These are phyloP conservation scores for Myiozetetes cayanensis DNA, from an alignment of 2,113 vertebrate genomes.

Conservation along the genomic window DNA sequence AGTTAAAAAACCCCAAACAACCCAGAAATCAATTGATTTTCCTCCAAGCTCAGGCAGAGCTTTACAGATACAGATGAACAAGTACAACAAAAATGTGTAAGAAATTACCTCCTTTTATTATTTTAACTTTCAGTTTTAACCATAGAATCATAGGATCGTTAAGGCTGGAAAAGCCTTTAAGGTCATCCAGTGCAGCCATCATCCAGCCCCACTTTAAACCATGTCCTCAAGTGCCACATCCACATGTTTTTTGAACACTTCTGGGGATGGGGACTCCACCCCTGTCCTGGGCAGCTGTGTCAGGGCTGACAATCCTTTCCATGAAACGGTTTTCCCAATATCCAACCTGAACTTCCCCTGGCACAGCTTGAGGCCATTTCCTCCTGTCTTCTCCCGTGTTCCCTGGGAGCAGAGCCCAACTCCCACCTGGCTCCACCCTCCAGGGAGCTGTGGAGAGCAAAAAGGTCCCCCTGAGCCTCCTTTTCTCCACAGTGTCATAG, in stretches of 20 bases:
- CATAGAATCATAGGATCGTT: not conserved
- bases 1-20: not conserved
- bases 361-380: accelerated
- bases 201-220: not conserved
- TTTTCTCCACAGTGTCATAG: not conserved
- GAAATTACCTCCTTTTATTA: not conserved
- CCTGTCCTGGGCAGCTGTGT: not conserved
- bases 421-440: not conserved
- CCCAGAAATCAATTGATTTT: not conserved
- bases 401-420: not conserved
- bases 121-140: not conserved
- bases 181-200: not conserved
- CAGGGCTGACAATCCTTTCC: not conserved
- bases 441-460: not conserved
- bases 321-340: accelerated
- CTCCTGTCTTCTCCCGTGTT: not conserved
- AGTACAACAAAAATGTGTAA: not conserved
- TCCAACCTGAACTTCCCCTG: not conserved
- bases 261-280: not conserved
- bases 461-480: not conserved
- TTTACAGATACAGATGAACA: not conserved
- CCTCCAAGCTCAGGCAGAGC: not conserved
- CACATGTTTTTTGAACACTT: not conserved
- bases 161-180: not conserved
- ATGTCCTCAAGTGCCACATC: not conserved